A percentile compares a stretch with the other conserved stretches of the same genome.
Evolutionary conservation across 2,888 invertebrate genomes (phyloP).

Genomic region (Plusia festucae): DNA sequence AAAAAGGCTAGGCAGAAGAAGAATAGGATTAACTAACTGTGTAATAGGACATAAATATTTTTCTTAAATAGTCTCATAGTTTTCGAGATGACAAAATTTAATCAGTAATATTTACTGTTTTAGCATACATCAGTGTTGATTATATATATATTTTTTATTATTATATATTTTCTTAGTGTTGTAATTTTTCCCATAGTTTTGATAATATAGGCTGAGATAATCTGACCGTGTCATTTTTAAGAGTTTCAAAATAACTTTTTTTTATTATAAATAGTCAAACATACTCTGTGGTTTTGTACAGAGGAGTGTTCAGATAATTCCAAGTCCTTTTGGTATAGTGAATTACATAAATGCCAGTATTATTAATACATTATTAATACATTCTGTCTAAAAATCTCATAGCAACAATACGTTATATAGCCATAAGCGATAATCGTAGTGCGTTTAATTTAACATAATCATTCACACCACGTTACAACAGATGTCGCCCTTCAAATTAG

Average conservation of each 20-base stretch:
- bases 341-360: too few species aligned
- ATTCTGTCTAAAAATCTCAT: not conserved
- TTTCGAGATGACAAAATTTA: constrained; percentile 20
- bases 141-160: too few species aligned
- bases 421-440: constrained; percentile 57
- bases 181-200: constrained; percentile 17
- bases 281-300: too few species aligned
- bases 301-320: too few species aligned
- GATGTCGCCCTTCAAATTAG: constrained; percentile 55
- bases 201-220: constrained; percentile 24
- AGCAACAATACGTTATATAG: constrained; percentile 29
- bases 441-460: constrained; percentile 51
- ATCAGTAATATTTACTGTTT: constrained; percentile 20
- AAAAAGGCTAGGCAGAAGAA: too few species aligned
- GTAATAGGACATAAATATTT: constrained; percentile 30
- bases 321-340: too few species aligned
- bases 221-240: constrained; percentile 8
- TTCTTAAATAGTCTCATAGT: constrained; percentile 42
- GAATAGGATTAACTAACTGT: too few species aligned
- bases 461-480: constrained; percentile 50
- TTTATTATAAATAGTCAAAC: too few species aligned
- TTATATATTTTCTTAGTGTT: constrained; percentile 5
- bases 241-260: too few species aligned
- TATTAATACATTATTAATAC: too few species aligned
- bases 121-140: constrained; percentile 5